Base-by-base conservation (phyloP, 2,888 invertebrate species). In the Clivina fossor region DNA sequence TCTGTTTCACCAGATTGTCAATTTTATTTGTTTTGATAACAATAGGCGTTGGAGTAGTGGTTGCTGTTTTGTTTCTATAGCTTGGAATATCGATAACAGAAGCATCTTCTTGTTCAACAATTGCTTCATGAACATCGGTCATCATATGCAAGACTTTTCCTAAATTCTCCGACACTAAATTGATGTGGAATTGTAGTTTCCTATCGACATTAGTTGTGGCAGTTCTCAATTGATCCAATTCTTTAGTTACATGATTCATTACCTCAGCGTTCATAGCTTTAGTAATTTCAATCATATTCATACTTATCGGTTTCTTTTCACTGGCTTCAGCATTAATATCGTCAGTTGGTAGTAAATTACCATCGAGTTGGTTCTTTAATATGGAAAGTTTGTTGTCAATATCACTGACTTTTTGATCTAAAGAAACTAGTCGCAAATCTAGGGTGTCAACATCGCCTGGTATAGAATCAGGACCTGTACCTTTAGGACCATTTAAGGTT, bases 301-400 rank as follows among this genome's bases (percentile, higher is more conserved):
- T 83, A 69, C 88, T 89, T 41, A 90, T 82, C 1, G 90, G 88
- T 67, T 90, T 90, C 74, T 89, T 90, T 73, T 91, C 91, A 66
- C 90, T 90, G 0, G 90, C 90, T 71, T 90, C 90, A 1, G 87
- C 90, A 66, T 90, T 90, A 58, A 90, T 87, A 66, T 91, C 91
- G 67, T 91, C 91, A 37, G 68, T 75, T 11, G 82, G 81, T 51
- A 88, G 86, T 56, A 90, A 75, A 22, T 57, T 51, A 24, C 58
- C 53, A 68, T 92, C 91, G 63, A 91, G 80, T 73, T 91, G 90
- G 68, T 84, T 88, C 70, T 90, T 91, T 49, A 92, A 75, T 30
- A 83, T 83, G 57, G 84, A 85, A 61, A 92, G 72, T 72, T 89
- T 91, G 7, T 82, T 77, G 70, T 91, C 91, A 65, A 92, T 91